phyloP scores from a whole-genome alignment of 92 coral and sea anemone species.

The Phenganax marumi region DNA sequence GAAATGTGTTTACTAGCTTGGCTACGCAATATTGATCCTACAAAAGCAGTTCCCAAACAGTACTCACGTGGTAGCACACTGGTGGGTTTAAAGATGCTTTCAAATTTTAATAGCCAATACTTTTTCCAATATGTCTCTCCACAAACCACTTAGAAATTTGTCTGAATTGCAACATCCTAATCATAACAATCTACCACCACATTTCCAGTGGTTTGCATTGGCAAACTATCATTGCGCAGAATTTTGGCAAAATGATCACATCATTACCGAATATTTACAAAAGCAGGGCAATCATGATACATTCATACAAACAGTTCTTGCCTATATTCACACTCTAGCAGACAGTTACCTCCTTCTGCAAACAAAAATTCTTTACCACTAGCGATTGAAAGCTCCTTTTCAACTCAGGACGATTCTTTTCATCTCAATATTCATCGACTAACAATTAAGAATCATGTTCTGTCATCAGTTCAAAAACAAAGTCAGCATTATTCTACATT shows the following conservation, averaged over 20 bases:
- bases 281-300: neutral
- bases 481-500: neutral
- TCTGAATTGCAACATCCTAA: neutral
- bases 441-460: neutral
- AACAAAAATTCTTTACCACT: neutral
- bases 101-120: neutral
- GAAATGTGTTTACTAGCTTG: neutral
- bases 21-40: neutral
- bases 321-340: neutral
- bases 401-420: neutral
- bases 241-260: neutral
- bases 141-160: neutral
- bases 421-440: neutral
- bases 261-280: neutral
- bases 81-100: neutral
- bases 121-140: slow-evolving; percentile 1
- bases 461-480: neutral
- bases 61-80: slow-evolving; percentile 4
- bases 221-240: neutral
- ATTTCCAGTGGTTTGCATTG: neutral
- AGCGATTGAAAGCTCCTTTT: neutral
- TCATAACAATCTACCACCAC: neutral
- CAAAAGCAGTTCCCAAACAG: neutral
- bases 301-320: neutral
- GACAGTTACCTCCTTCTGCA: neutral